Percentiles rank a stretch among this genome's conserved stretches.
These are phyloP conservation scores for Halcyon chelicuti DNA, from an alignment of 2,797 vertebrate species.

Conservation along the genomic window DNA sequence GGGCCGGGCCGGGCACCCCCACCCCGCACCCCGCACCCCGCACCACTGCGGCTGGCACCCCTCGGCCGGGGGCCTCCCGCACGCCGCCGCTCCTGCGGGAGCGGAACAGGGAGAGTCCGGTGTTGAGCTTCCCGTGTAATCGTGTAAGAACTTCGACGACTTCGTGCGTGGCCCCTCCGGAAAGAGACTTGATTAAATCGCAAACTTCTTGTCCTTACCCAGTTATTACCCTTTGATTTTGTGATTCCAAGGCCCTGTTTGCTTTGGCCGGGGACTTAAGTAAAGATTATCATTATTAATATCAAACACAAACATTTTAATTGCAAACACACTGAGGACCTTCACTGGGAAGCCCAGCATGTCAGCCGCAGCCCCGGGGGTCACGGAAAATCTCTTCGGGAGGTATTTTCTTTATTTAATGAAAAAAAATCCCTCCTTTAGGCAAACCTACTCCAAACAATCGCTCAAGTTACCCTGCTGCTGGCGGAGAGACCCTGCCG, in stretches of 20 bases:
- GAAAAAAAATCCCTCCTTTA: neutral
- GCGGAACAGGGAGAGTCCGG: neutral
- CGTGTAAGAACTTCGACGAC: neutral
- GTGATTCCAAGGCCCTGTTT: conserved; percentile 60
- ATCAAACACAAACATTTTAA: conserved; percentile 78
- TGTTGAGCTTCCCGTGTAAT: neutral
- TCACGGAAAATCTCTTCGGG: conserved; percentile 66
- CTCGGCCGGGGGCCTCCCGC: neutral
- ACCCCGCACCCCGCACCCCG: no score
- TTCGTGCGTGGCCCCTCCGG: conserved; percentile 1
- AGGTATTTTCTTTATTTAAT: conserved; percentile 77
- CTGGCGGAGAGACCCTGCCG: conserved; percentile 2
- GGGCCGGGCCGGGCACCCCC: no score
- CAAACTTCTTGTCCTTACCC: conserved; percentile 53
- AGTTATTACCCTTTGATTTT: conserved; percentile 63
- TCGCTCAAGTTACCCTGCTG: conserved; percentile 63
- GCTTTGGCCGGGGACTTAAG: conserved; percentile 69
- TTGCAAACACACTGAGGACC: conserved; percentile 71
- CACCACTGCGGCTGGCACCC: neutral
- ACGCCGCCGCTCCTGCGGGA: neutral
- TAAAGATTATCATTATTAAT: conserved; percentile 77
- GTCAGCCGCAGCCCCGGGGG: conserved; percentile 50
- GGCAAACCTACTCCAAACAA: conserved; percentile 61
- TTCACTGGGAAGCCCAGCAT: conserved; percentile 46
- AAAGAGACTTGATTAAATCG: conserved; percentile 44